Percentiles rank a stretch among this genome's conserved stretches.
These are phyloP conservation scores for Balearica regulorum DNA, from an alignment of 2,797 vertebrate species.

Conservation along the genomic window DNA sequence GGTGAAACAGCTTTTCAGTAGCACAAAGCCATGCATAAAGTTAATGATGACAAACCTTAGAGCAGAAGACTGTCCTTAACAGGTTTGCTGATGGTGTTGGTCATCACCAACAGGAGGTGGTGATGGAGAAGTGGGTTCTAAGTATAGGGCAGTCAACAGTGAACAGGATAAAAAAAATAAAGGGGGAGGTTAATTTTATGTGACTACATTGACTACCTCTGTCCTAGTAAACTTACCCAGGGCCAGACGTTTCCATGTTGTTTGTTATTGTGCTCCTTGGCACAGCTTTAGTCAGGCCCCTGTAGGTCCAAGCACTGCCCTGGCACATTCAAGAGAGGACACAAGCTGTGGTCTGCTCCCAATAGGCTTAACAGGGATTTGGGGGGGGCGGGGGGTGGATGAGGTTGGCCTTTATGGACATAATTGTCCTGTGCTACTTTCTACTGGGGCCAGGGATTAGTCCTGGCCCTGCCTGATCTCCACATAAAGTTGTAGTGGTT, in stretches of 20 bases:
- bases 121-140: background rate
- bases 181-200: background rate
- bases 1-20: background rate
- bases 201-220: background rate
- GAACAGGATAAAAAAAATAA: background rate
- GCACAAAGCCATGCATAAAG: background rate
- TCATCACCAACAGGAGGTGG: no score
- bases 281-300: background rate
- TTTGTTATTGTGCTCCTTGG: background rate
- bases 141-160: background rate
- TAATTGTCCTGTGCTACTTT: background rate
- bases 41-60: background rate
- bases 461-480: background rate
- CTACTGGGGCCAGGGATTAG: background rate
- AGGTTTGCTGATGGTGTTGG: background rate
- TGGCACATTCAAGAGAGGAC: background rate
- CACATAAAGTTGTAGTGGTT: background rate
- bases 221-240: background rate
- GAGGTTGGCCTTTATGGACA: background rate
- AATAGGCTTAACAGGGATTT: background rate
- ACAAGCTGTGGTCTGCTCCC: background rate
- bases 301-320: background rate
- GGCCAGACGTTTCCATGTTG: background rate
- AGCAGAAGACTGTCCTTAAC: background rate
- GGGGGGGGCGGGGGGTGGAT: no score